Percentiles rank a stretch among this genome's conserved stretches.
Conservation (phyloP, 92 coral and sea anemone genomes). For the Palythoa heliodiscus region DNA sequence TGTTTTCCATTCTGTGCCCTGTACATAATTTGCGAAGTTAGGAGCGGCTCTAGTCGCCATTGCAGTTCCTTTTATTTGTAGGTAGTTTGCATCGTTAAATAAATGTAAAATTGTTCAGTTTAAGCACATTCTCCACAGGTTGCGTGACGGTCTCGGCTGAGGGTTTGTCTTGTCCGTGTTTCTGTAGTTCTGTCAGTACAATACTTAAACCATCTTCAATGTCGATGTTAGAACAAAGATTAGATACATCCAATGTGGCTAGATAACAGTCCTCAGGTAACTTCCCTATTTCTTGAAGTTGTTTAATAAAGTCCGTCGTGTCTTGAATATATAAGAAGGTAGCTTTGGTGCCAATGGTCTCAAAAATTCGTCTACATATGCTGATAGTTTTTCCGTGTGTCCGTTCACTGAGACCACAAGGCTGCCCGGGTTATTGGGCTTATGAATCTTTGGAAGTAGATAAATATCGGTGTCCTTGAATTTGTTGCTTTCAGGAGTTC, state of each 20-base stretch:
- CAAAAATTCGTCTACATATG: slow-evolving; percentile 11
- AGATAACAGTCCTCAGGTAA: not conserved
- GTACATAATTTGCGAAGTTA: too few species aligned
- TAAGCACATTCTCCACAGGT: not conserved
- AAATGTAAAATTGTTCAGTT: too few species aligned
- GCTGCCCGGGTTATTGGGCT: slow-evolving; percentile 25
- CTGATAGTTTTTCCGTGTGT: slow-evolving; percentile 11
- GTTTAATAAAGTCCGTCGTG: not conserved
- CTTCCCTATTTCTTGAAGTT: not conserved
- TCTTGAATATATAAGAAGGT: not conserved
- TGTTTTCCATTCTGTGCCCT: too few species aligned
- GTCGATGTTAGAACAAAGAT: not conserved
- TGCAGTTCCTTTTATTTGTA: too few species aligned
- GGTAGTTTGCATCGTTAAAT: too few species aligned
- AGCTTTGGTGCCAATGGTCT: not conserved
- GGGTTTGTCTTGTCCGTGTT: slow-evolving; percentile 3
- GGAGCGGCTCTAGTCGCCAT: too few species aligned
- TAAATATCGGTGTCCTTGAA: slow-evolving; percentile 47
- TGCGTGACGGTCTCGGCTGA: not conserved
- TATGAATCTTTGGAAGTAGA: slow-evolving; percentile 1
- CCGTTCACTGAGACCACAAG: slow-evolving; percentile 27
- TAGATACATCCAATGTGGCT: slow-evolving; percentile 2
- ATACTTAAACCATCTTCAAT: not conserved
- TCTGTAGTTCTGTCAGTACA: not conserved
- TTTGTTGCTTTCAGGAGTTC: slow-evolving; percentile 38